These are phyloP conservation scores for Pelosia muscerda DNA, from an alignment of 2,888 invertebrate species.

Conservation along the genomic window DNA sequence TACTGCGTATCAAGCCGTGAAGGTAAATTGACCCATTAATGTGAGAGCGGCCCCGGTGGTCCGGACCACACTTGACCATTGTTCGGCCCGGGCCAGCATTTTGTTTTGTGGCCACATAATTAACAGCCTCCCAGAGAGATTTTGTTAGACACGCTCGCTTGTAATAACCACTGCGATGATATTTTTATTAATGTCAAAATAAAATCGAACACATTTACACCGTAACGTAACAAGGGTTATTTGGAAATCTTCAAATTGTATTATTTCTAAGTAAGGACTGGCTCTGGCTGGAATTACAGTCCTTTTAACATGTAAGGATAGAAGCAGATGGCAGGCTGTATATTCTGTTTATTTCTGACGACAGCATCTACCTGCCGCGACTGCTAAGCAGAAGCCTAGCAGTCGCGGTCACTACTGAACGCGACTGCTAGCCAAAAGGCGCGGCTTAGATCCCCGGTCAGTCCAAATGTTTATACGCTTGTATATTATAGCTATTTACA, in stretches of 20 bases:
- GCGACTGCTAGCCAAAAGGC: too few species aligned
- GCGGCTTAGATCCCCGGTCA: too few species aligned
- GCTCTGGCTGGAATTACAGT: too few species aligned
- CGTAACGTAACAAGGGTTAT: conserved; percentile 50
- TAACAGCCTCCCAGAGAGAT: conserved; percentile 85
- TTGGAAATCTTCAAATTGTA: background rate
- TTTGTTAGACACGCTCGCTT: conserved; percentile 85
- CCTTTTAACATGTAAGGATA: too few species aligned
- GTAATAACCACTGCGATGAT: conserved; percentile 85
- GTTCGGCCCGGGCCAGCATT: conserved; percentile 76
- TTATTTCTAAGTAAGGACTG: background rate
- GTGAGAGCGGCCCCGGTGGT: conserved; percentile 73
- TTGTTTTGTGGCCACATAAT: conserved; percentile 84
- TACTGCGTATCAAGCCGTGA: conserved; percentile 64
- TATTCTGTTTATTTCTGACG: too few species aligned
- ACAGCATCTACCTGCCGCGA: too few species aligned
- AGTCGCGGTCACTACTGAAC: too few species aligned
- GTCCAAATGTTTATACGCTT: too few species aligned
- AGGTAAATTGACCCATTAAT: conserved; percentile 66
- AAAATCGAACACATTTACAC: conserved; percentile 74
- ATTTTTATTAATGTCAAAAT: conserved; percentile 87
- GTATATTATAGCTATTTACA: too few species aligned
- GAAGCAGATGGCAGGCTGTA: too few species aligned
- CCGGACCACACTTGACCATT: conserved; percentile 80
- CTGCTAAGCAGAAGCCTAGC: too few species aligned